These are phyloP conservation scores for Corella eumyota DNA, from an alignment of 23 tunicate species.

Conservation along the genomic window DNA sequence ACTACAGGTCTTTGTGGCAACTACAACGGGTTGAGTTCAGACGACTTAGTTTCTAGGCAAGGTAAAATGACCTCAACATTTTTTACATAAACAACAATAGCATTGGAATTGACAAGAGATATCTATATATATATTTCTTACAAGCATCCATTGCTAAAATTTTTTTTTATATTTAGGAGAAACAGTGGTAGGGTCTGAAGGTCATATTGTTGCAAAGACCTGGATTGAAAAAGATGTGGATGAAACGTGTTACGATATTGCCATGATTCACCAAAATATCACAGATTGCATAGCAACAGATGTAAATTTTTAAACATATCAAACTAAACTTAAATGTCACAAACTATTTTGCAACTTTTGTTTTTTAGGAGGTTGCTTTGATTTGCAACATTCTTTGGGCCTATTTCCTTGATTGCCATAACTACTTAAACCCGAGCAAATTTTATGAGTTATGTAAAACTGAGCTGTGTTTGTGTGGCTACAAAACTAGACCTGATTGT, in stretches of 20 bases:
- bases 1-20: slow-evolving; percentile 48
- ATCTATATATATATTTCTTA: no score
- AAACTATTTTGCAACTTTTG: no score
- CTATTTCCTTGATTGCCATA: slow-evolving; percentile 20
- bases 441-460: slow-evolving; percentile 20
- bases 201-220: slow-evolving; percentile 37
- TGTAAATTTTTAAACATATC: no score
- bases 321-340: no score
- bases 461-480: slow-evolving; percentile 45
- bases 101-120: no score
- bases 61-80: no score
- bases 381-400: slow-evolving; percentile 47
- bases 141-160: no score
- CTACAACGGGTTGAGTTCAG: slow-evolving; percentile 13
- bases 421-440: slow-evolving; percentile 16
- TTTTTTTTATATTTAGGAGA: no score
- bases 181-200: not conserved
- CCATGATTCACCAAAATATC: slow-evolving; percentile 10
- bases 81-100: no score
- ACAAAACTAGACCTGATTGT: slow-evolving; percentile 16
- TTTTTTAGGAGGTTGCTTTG: slow-evolving; percentile 5
- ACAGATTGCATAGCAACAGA: slow-evolving; percentile 10
- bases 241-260: slow-evolving; percentile 29
- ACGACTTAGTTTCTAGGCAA: slow-evolving; percentile 28
- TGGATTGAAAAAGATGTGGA: slow-evolving; percentile 31